A percentile compares a stretch with the other conserved stretches of the same genome.
Evolutionary conservation across 2,797 vertebrate genomes (phyloP).

Genomic region (Oreortyx pictus): DNA sequence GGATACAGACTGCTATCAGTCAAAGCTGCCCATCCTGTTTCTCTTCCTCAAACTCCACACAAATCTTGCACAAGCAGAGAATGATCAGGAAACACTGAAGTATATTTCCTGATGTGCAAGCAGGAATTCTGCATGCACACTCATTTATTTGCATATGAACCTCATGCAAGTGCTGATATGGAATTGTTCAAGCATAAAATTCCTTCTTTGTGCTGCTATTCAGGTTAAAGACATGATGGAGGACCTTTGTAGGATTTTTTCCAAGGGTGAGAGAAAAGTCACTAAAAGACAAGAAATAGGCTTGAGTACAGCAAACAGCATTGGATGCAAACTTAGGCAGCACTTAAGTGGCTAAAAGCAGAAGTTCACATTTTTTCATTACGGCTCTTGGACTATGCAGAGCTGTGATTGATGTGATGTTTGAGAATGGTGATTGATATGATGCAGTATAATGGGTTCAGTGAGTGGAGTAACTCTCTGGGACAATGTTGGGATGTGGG

Average conservation of each 20-base stretch:
- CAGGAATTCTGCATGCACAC: neutral
- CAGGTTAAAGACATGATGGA: neutral
- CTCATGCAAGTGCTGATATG: fast-evolving
- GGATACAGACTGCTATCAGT: neutral
- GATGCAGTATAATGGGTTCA: neutral
- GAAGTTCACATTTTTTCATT: neutral
- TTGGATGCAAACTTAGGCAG: neutral
- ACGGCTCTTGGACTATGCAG: neutral
- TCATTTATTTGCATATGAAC: neutral
- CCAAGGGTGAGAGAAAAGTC: neutral
- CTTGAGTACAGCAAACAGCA: neutral
- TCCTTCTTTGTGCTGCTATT: neutral
- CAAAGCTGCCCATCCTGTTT: neutral
- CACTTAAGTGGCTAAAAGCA: neutral
- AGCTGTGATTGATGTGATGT: neutral
- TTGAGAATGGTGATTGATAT: neutral
- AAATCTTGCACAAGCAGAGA: neutral
- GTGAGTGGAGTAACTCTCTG: neutral
- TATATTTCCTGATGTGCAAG: neutral
- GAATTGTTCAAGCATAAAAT: neutral
- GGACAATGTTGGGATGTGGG: neutral
- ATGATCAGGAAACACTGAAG: neutral
- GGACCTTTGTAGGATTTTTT: neutral
- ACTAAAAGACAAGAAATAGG: neutral
- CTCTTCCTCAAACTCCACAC: neutral